Percentiles rank a stretch among this genome's conserved stretches.
phyloP scores from a whole-genome alignment of 2,888 invertebrate species.

The Drepana falcataria region DNA sequence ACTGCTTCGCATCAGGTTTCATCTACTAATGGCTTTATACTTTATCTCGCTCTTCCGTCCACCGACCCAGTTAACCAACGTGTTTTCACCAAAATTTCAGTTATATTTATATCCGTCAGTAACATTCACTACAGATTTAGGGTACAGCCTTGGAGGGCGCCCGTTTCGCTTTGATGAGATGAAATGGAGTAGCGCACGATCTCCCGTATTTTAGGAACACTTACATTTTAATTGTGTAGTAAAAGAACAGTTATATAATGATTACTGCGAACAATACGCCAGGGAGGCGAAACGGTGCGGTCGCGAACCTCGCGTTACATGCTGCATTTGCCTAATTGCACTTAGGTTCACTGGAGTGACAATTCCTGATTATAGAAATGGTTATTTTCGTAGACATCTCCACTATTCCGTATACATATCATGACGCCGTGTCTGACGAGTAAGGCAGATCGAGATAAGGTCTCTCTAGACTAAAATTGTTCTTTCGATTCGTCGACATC shows the following conservation, averaged over 20 bases:
- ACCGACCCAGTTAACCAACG: conserved; percentile 14
- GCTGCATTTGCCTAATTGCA: conserved; percentile 75
- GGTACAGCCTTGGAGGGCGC: conserved; percentile 43
- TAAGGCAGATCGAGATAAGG: too few species aligned
- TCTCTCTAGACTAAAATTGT: too few species aligned
- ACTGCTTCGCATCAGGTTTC: conserved; percentile 24
- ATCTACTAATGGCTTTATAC: conserved; percentile 35
- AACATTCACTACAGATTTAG: conserved; percentile 44
- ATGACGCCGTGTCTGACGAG: too few species aligned
- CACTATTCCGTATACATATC: conserved; percentile 21
- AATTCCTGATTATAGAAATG: conserved; percentile 65
- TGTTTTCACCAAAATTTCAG: conserved; percentile 23
- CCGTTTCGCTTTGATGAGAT: conserved; percentile 55
- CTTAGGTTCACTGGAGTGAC: conserved; percentile 65
- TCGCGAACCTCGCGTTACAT: conserved; percentile 53
- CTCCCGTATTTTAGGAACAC: conserved; percentile 65
- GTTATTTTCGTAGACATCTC: conserved; percentile 52
- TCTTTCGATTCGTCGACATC: too few species aligned
- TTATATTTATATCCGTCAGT: conserved; percentile 27
- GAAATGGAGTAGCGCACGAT: conserved; percentile 60
- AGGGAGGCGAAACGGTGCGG: conserved; percentile 20
- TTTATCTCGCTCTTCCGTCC: conserved; percentile 25
- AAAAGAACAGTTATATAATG: conserved; percentile 75
- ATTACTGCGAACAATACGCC: conserved; percentile 68
- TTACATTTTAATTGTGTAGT: conserved; percentile 76